Percentiles rank a stretch among this genome's conserved stretches.
Conservation (phyloP, 2,797 vertebrate genomes). For the Chaunax sp. region DNA sequence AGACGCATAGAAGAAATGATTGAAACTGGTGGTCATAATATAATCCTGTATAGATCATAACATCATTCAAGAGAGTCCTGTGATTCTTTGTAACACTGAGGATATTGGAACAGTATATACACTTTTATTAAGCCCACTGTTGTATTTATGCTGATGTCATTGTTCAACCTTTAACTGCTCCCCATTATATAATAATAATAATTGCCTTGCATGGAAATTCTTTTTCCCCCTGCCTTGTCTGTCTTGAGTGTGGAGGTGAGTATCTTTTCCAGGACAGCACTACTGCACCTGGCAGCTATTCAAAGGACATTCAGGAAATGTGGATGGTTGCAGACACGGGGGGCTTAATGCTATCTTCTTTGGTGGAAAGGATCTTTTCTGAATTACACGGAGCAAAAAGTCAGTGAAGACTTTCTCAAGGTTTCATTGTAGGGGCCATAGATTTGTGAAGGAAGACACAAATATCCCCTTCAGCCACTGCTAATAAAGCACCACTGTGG, state of each 20-base stretch:
- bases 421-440: conserved; percentile 13
- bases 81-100: too few relatives aligned
- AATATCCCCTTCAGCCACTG: conserved; percentile 5
- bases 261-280: conserved; percentile 11
- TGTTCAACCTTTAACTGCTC: conserved; percentile 12
- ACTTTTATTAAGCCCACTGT: neutral
- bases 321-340: conserved; percentile 2
- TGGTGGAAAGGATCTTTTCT: neutral
- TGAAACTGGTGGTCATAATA: too few relatives aligned
- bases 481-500: conserved; percentile 28
- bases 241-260: conserved; percentile 26
- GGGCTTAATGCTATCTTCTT: neutral
- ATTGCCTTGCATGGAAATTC: conserved; percentile 19
- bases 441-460: conserved; percentile 29
- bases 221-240: neutral
- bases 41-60: too few relatives aligned
- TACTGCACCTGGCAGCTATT: conserved; percentile 23
- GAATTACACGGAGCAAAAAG: neutral
- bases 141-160: conserved; percentile 17
- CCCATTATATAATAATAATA: conserved; percentile 20
- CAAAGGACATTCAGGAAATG: conserved; percentile 31
- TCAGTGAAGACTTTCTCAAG: neutral
- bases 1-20: too few relatives aligned
- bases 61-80: too few relatives aligned
- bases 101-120: too few relatives aligned